Evolutionary conservation across 2,797 vertebrate genomes (phyloP), one percentile per base, ranked within the genome.

Genomic region (Clarias laeviceps): DNA sequence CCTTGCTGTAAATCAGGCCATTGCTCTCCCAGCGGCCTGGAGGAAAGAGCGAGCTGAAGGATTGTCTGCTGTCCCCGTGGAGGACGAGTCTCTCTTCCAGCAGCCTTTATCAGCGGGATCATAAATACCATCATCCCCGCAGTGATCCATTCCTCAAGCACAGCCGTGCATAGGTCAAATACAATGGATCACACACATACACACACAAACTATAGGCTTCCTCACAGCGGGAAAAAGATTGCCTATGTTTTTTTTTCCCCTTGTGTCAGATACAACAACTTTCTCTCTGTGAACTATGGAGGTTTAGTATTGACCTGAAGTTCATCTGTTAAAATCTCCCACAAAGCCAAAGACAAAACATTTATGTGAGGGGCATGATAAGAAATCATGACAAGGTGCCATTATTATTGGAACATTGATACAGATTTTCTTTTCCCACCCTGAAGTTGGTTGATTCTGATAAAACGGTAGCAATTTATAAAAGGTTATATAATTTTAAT

Each of bases 1-100:
- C 94, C 93, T 84, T 54, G 92, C 90, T 90, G 90, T 91, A 93
- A 93, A 94, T 94, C 92, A 94, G 91, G 87, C 91, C 88, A 91
- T 92, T 90, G 90, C 90, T 91, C 88, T 93, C 90, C 72, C 89
- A 90, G 88, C 88, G 90, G 89, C 89, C 80, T 6, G 18, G 86
- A 88, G 89, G 89, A 87, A 83, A 82, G 24, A 73, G 66, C 65
- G 27, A 78, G 82, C 86, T 89, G 88, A 88, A 87, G 91, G 91
- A 93, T 89, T 85, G 87, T 89, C 82, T 88, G 90, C 89, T 91
- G 84, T 87, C 87, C 68, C 85, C 22, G 65, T 82, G 76, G 64
- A 87, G 80, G 59, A 86, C 70, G 80, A 78, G 82, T 57, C 88
- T 82, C 83, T 66, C 79, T 81, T 79, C 22, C 59, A 79, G 77